Conservation (phyloP, 1,140 invertebrate genomes). For the Matsumurasca onukii region DNA sequence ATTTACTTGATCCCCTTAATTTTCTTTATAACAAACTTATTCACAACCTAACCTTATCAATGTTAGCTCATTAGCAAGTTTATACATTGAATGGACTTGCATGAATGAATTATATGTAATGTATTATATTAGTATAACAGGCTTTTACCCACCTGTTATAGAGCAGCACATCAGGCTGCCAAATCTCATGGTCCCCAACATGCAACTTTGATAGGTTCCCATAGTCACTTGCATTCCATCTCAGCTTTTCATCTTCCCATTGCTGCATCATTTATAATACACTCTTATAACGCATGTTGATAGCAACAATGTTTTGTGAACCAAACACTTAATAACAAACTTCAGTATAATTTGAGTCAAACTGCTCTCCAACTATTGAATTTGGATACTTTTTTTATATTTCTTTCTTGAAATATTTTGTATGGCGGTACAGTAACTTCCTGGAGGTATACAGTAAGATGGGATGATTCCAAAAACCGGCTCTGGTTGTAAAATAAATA, state of each 20-base stretch:
- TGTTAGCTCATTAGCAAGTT: too few relatives aligned
- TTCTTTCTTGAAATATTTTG: too few relatives aligned
- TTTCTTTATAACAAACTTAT: too few relatives aligned
- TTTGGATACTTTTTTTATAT: background rate
- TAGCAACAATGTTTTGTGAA: background rate
- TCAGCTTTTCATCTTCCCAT: slow-evolving; percentile 65
- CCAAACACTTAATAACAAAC: slow-evolving; percentile 30
- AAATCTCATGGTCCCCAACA: slow-evolving; percentile 62
- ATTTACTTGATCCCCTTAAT: too few relatives aligned
- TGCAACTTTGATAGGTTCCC: slow-evolving; percentile 56
- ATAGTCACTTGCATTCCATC: slow-evolving; percentile 62
- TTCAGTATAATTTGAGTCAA: background rate
- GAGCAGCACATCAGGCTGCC: slow-evolving; percentile 65
- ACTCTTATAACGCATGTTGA: background rate
- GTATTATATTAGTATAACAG: too few relatives aligned
- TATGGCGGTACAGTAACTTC: too few relatives aligned
- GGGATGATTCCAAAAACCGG: too few relatives aligned
- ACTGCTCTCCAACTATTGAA: background rate
- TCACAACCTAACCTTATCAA: too few relatives aligned
- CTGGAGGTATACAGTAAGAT: too few relatives aligned
- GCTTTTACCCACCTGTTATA: slow-evolving; percentile 62
- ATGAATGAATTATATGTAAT: too few relatives aligned
- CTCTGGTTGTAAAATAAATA: too few relatives aligned
- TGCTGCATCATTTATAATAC: slow-evolving; percentile 46
- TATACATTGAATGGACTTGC: too few relatives aligned